Percentiles rank a stretch among this genome's conserved stretches.
These are phyloP conservation scores for Hetaerina americana DNA, from an alignment of 1,140 invertebrate genomes.

Conservation along the genomic window DNA sequence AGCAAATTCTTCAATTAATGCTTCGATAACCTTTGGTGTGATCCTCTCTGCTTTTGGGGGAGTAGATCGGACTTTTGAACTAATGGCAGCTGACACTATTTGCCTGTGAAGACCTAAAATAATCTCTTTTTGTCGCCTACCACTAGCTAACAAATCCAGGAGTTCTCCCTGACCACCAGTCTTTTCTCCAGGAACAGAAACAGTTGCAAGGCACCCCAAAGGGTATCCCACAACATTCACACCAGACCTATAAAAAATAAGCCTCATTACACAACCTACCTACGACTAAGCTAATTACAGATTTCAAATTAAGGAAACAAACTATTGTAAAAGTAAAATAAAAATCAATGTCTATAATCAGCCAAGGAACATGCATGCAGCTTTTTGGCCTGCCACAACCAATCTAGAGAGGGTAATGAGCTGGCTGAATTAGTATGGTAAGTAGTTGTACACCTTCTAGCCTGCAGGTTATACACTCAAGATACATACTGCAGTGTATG, in stretches of 20 bases:
- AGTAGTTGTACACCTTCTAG: too few relatives aligned
- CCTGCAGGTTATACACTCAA: too few relatives aligned
- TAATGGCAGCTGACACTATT: neutral
- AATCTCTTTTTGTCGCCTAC: neutral
- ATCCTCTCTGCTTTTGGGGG: neutral
- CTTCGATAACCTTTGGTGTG: neutral
- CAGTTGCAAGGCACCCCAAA: neutral
- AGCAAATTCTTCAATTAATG: neutral
- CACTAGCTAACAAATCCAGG: neutral
- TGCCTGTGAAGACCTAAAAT: neutral
- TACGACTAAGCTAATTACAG: too few relatives aligned
- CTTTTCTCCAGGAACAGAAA: neutral
- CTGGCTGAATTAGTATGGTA: too few relatives aligned
- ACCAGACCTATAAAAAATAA: neutral
- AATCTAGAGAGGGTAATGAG: too few relatives aligned
- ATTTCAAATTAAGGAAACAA: neutral
- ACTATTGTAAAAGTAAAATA: too few relatives aligned
- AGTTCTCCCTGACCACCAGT: neutral
- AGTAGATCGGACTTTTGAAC: neutral
- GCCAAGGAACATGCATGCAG: too few relatives aligned
- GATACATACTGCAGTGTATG: too few relatives aligned
- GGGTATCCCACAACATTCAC: neutral
- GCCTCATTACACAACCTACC: too few relatives aligned
- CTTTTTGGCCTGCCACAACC: too few relatives aligned
- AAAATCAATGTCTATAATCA: too few relatives aligned